Conservation (phyloP, 2,113 vertebrate genomes). For the Equus quagga region DNA sequence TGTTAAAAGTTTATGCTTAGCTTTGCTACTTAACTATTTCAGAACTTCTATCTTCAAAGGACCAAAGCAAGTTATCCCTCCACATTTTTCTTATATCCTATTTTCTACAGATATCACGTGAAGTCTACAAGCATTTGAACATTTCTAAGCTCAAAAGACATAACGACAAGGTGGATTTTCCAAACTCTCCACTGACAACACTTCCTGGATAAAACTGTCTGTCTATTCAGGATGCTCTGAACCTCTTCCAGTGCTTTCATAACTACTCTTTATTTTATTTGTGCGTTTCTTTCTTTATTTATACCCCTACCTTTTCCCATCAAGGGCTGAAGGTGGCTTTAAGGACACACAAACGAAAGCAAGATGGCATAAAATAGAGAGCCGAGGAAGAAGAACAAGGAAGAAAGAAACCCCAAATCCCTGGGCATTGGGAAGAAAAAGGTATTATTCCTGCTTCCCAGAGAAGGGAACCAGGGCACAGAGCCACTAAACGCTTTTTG, state of each 20-base stretch:
- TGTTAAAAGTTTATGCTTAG: constrained; percentile 37
- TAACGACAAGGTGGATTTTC: not conserved
- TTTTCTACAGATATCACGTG: not conserved
- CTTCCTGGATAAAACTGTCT: not conserved
- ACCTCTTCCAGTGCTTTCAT: not conserved
- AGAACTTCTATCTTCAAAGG: constrained; percentile 1
- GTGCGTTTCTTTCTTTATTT: not conserved
- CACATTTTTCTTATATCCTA: not conserved
- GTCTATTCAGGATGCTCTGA: not conserved
- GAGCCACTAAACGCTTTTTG: not conserved
- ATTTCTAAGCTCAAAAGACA: not conserved
- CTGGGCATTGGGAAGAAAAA: not conserved
- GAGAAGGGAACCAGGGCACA: not conserved
- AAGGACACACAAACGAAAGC: not conserved
- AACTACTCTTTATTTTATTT: constrained; percentile 12
- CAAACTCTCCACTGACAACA: not conserved
- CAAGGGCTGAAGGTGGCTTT: constrained; percentile 12
- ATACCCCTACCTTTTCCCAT: not conserved
- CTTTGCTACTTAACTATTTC: not conserved
- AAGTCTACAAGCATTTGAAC: not conserved
- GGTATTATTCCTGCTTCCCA: not conserved
- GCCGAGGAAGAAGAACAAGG: not conserved
- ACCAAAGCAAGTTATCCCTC: not conserved
- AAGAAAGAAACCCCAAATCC: not conserved
- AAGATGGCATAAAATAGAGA: not conserved